These are phyloP conservation scores for Drosophila longiperda DNA, from an alignment of 2,888 invertebrate genomes.

Conservation along the genomic window DNA sequence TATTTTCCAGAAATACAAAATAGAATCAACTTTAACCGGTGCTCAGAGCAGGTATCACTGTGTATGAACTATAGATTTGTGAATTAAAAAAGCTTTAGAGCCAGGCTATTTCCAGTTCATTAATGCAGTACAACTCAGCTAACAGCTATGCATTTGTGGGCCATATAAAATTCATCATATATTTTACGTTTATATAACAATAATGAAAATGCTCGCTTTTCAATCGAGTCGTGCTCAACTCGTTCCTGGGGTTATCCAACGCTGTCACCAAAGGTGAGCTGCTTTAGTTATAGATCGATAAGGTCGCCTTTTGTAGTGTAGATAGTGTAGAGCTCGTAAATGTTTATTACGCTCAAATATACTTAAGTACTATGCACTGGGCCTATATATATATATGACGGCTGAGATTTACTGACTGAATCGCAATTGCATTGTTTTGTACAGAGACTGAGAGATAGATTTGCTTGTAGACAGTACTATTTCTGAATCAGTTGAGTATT, in stretches of 20 bases:
- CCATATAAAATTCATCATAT: slow-evolving; percentile 45
- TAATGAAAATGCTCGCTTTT: slow-evolving; percentile 71
- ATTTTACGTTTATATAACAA: neutral
- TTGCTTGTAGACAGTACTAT: neutral
- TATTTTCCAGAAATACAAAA: slow-evolving; percentile 35
- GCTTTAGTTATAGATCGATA: slow-evolving; percentile 1
- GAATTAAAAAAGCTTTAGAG: slow-evolving; percentile 2
- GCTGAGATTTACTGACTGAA: neutral
- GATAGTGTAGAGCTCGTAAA: neutral
- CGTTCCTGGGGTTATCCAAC: slow-evolving; percentile 87
- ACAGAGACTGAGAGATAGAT: neutral
- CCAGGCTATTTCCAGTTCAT: neutral
- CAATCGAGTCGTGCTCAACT: slow-evolving; percentile 89
- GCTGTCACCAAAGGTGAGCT: slow-evolving; percentile 85
- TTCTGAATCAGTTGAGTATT: neutral
- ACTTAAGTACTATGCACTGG: neutral
- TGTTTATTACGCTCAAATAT: neutral
- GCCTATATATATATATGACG: neutral
- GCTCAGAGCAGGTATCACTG: neutral
- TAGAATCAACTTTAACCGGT: slow-evolving; percentile 9
- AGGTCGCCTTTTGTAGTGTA: slow-evolving; percentile 7
- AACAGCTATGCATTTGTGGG: slow-evolving; percentile 15
- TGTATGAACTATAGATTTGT: neutral
- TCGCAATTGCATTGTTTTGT: neutral
- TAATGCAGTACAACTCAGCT: slow-evolving; percentile 3